Evolutionary conservation across 2,113 vertebrate genomes (phyloP).

Genomic region (Athene cunicularia): DNA sequence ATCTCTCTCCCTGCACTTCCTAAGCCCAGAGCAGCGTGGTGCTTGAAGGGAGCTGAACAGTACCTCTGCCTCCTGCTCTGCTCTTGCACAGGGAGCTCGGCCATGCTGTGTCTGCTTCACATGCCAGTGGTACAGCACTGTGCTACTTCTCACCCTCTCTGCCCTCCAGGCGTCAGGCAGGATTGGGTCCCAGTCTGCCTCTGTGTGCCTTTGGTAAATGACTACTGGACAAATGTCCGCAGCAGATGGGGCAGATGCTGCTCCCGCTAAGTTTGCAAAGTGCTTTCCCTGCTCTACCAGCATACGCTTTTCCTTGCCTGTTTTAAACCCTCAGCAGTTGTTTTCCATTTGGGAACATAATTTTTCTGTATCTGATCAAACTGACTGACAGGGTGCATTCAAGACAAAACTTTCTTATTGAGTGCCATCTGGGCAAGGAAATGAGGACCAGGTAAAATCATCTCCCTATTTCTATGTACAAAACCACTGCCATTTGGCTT

Average conservation of each 20-base stretch:
- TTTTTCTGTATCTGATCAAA: background rate
- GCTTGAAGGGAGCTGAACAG: background rate
- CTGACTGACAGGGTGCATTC: accelerated
- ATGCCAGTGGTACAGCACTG: background rate
- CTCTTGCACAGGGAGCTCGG: background rate
- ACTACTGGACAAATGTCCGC: background rate
- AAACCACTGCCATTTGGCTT: background rate
- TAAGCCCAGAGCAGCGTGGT: accelerated
- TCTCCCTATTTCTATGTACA: background rate
- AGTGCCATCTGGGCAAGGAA: background rate
- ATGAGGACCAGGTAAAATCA: background rate
- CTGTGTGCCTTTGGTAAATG: background rate
- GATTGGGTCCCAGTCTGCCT: accelerated
- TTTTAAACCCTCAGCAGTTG: background rate
- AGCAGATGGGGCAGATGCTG: background rate
- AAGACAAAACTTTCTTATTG: background rate
- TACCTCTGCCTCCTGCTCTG: background rate
- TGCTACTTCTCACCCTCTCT: accelerated
- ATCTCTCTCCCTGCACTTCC: background rate
- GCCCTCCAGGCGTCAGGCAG: background rate
- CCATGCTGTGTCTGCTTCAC: background rate
- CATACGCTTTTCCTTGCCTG: background rate
- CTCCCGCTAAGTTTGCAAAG: background rate
- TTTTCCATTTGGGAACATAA: background rate
- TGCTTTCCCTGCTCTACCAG: background rate